Conservation (phyloP, 2,888 invertebrate species). For the Spodoptera exigua region DNA sequence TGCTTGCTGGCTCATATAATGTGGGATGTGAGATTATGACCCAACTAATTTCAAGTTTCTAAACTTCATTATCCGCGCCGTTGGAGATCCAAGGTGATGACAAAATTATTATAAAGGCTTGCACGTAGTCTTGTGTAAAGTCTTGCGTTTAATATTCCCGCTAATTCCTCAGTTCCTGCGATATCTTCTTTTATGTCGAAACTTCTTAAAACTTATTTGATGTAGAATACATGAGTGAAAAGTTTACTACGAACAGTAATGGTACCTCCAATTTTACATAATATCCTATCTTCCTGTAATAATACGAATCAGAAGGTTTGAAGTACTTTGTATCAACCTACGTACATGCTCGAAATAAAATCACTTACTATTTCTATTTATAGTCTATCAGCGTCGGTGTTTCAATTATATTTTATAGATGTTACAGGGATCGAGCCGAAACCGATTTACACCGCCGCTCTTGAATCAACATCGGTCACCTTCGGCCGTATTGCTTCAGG, state of each 20-base stretch:
- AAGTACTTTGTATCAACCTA: too few species aligned
- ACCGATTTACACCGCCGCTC: conserved; percentile 20
- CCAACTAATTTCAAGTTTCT: conserved; percentile 84
- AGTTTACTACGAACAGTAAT: not conserved
- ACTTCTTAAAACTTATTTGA: conserved; percentile 5
- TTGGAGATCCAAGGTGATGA: conserved; percentile 80
- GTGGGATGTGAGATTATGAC: conserved; percentile 77
- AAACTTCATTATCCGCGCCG: conserved; percentile 84
- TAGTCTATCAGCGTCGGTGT: conserved; percentile 11
- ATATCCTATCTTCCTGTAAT: too few species aligned
- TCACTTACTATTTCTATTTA: conserved; percentile 8
- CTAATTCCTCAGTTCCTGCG: conserved; percentile 17
- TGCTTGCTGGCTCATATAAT: conserved; percentile 66
- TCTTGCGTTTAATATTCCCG: conserved; percentile 35
- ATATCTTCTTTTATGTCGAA: conserved; percentile 13
- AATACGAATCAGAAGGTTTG: too few species aligned
- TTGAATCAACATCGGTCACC: conserved; percentile 28
- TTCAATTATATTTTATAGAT: conserved; percentile 20
- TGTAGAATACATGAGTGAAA: not conserved
- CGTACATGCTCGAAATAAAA: not conserved
- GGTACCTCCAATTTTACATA: too few species aligned
- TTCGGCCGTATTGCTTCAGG: conserved; percentile 27
- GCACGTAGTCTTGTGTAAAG: conserved; percentile 34
- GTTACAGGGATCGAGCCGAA: conserved; percentile 9
- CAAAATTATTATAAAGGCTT: conserved; percentile 77